phyloP scores from a whole-genome alignment of 2,113 vertebrate species.

The Notothenia coriiceps region DNA sequence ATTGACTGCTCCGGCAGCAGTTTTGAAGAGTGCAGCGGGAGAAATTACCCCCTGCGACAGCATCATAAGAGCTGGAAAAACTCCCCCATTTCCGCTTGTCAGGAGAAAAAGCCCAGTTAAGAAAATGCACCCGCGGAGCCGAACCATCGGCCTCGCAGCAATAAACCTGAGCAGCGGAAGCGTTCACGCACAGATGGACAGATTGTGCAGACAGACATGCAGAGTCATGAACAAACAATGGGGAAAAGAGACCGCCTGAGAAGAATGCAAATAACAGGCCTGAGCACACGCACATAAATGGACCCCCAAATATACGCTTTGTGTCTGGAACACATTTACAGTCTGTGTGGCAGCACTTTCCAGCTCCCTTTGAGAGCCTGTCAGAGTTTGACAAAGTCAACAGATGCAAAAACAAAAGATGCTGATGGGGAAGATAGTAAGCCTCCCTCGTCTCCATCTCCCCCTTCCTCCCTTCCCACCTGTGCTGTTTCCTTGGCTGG shows the following conservation, averaged over 20 bases:
- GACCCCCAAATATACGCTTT: slow-evolving; percentile 25
- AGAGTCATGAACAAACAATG: slow-evolving; percentile 51
- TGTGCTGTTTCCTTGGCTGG: slow-evolving; percentile 62
- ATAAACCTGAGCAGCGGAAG: slow-evolving; percentile 42
- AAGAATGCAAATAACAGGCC: slow-evolving; percentile 55
- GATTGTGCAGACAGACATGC: slow-evolving; percentile 29
- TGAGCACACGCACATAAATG: slow-evolving; percentile 21
- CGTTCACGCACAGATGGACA: slow-evolving; percentile 49
- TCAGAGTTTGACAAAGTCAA: slow-evolving; percentile 67
- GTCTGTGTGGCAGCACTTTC: slow-evolving; percentile 35
- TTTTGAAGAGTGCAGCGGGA: slow-evolving; percentile 8
- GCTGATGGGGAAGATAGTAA: slow-evolving; percentile 56
- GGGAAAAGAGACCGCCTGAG: slow-evolving; percentile 23
- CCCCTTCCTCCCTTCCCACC: slow-evolving; percentile 39
- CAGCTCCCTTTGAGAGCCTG: slow-evolving; percentile 54
- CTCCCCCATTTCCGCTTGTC: slow-evolving; percentile 24
- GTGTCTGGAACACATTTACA: background rate
- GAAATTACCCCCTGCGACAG: slow-evolving; percentile 10
- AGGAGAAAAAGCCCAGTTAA: slow-evolving; percentile 58
- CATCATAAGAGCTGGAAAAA: slow-evolving; percentile 35
- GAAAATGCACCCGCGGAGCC: slow-evolving; percentile 63
- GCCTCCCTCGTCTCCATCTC: slow-evolving; percentile 44
- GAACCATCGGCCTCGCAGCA: slow-evolving; percentile 15
- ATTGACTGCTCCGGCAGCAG: slow-evolving; percentile 6
- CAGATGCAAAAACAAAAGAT: slow-evolving; percentile 70